phyloP scores from a whole-genome alignment of 2,797 vertebrate species.

The Cheirogaleus major region DNA sequence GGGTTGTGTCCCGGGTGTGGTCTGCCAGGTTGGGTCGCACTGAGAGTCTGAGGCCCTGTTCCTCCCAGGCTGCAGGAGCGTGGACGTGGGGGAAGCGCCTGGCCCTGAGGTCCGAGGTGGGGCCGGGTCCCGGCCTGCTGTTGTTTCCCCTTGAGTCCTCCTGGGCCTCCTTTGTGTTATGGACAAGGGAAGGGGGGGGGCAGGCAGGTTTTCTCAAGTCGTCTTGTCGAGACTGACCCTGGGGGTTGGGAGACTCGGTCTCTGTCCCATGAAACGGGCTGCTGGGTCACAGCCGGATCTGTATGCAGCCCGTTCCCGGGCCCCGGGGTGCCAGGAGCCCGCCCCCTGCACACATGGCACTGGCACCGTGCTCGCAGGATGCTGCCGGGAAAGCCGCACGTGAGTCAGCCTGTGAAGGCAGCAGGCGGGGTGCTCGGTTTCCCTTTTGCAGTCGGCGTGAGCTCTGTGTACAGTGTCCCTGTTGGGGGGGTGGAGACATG shows the following conservation, averaged over 20 bases:
- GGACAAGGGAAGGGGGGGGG: fast-evolving
- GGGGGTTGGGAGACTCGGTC: fast-evolving
- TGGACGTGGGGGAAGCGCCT: fast-evolving
- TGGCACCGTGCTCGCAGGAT: fast-evolving
- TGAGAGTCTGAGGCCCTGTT: neutral
- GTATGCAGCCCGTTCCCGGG: fast-evolving
- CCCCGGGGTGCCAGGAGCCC: fast-evolving
- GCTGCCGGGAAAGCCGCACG: fast-evolving
- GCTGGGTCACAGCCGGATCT: fast-evolving
- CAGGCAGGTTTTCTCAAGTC: neutral
- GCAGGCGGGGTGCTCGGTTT: neutral
- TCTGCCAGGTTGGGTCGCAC: fast-evolving
- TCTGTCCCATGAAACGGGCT: fast-evolving
- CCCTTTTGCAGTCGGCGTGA: neutral
- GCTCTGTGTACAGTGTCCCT: fast-evolving
- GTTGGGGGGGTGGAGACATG: neutral
- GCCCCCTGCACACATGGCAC: fast-evolving
- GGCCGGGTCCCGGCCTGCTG: fast-evolving
- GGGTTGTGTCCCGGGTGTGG: fast-evolving
- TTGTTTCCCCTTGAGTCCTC: fast-evolving
- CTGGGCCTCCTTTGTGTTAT: neutral
- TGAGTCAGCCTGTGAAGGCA: neutral
- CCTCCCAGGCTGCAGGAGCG: neutral
- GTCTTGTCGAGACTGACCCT: fast-evolving
- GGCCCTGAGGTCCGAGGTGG: fast-evolving